Conservation (phyloP, 2,797 vertebrate species). For the Paguma larvata region DNA sequence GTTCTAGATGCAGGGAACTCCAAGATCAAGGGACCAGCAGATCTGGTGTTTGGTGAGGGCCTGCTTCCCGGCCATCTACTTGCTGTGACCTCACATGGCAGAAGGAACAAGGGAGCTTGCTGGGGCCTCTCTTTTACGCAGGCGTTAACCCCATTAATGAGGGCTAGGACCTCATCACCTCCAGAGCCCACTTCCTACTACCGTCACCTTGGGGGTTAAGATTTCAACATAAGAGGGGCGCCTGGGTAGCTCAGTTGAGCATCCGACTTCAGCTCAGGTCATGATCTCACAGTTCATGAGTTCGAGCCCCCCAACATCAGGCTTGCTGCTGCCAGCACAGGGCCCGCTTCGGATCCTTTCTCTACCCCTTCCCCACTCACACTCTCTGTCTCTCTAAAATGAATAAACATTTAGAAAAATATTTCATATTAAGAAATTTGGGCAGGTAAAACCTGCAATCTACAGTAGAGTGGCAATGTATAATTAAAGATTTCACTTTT, state of each 20-base stretch:
- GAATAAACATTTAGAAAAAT: too few relatives aligned
- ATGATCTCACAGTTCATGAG: too few relatives aligned
- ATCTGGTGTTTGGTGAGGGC: not conserved
- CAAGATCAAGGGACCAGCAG: not conserved
- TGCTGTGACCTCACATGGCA: not conserved
- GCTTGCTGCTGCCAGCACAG: too few relatives aligned
- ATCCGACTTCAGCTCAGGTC: too few relatives aligned
- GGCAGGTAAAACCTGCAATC: not conserved
- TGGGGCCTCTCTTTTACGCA: not conserved
- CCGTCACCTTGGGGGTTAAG: accelerated
- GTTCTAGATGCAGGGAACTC: not conserved
- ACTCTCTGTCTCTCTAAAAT: too few relatives aligned
- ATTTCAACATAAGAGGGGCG: not conserved
- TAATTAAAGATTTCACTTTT: not conserved
- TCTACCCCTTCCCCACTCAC: too few relatives aligned
- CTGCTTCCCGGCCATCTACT: not conserved
- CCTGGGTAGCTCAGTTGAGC: too few relatives aligned
- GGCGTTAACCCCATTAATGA: not conserved
- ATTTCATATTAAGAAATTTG: not conserved
- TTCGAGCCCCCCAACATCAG: too few relatives aligned
- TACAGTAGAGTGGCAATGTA: not conserved
- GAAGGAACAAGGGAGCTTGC: not conserved
- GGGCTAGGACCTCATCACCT: not conserved
- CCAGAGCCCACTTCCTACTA: not conserved
- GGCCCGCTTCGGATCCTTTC: too few relatives aligned